Evolutionary conservation across 2,113 vertebrate species (phyloP).

Genomic region (Polyodon spathula): DNA sequence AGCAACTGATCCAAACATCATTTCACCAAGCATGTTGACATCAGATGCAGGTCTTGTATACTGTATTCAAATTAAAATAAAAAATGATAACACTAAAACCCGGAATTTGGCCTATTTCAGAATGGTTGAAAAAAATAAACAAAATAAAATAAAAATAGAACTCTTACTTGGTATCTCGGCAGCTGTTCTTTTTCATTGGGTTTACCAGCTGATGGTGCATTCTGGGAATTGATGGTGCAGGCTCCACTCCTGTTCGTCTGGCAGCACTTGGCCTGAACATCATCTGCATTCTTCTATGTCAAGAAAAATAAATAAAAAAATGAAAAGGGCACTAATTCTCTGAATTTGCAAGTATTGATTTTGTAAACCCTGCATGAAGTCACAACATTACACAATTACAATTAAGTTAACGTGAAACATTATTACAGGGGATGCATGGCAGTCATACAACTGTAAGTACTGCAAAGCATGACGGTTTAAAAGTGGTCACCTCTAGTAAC

Average conservation of each 20-base stretch:
- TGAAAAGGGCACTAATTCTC: background rate
- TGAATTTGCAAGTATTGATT: too few relatives aligned
- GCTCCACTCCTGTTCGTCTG: conserved; percentile 35
- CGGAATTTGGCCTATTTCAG: too few relatives aligned
- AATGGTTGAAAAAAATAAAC: too few relatives aligned
- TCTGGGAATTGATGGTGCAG: conserved; percentile 30
- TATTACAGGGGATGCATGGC: too few relatives aligned
- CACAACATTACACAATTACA: too few relatives aligned
- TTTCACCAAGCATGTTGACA: conserved; percentile 76
- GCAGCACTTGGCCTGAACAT: conserved; percentile 40
- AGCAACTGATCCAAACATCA: conserved; percentile 80
- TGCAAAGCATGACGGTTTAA: too few relatives aligned
- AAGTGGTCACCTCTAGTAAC: too few relatives aligned
- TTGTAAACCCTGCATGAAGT: too few relatives aligned
- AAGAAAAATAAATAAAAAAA: background rate
- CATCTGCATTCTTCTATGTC: conserved; percentile 48
- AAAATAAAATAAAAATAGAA: background rate
- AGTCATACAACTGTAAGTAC: too few relatives aligned
- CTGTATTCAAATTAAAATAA: conserved; percentile 31
- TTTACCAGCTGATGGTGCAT: conserved; percentile 21
- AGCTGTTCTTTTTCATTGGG: conserved; percentile 44
- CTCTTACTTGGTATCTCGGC: conserved; percentile 62
- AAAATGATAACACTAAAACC: background rate
- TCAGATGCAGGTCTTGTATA: conserved; percentile 75
- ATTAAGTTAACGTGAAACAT: too few relatives aligned